phyloP scores from a whole-genome alignment of 2,888 invertebrate species.

The Meiosimyza platycephala region DNA sequence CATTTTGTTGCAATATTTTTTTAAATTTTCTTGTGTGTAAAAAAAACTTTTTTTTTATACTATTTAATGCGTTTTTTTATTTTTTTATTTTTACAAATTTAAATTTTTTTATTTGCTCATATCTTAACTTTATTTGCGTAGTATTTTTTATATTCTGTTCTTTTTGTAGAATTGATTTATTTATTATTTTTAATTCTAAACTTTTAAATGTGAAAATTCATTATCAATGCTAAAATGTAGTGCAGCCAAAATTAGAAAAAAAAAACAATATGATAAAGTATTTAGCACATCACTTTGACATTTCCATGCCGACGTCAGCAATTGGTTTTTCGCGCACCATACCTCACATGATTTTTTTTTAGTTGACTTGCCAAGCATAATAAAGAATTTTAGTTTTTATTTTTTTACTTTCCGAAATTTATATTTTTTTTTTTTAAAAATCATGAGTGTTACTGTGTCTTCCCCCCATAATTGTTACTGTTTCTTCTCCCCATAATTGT shows the following conservation, averaged over 20 bases:
- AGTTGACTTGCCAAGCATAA: too few species aligned
- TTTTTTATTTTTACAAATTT: slow-evolving; percentile 39
- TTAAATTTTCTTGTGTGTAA: not conserved
- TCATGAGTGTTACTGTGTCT: too few species aligned
- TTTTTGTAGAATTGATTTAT: not conserved
- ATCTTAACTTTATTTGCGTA: slow-evolving; percentile 26
- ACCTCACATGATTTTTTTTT: too few species aligned
- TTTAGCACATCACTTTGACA: slow-evolving; percentile 27
- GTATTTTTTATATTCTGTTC: slow-evolving; percentile 20
- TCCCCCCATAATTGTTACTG: too few species aligned
- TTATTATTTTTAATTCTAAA: not conserved
- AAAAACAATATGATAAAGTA: slow-evolving; percentile 14
- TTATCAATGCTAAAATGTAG: too few species aligned
- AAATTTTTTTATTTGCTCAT: slow-evolving; percentile 30
- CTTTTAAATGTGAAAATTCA: too few species aligned
- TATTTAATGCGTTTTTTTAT: slow-evolving; percentile 24
- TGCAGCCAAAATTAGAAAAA: not conserved
- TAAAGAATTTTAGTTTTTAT: too few species aligned
- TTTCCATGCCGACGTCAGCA: too few species aligned
- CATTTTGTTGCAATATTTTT: slow-evolving; percentile 61
- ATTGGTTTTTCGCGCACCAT: too few species aligned
- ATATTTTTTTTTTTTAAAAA: too few species aligned
- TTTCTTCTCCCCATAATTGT: too few species aligned
- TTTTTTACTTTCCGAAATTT: too few species aligned
- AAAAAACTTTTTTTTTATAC: not conserved